phyloP scores from a whole-genome alignment of 2,888 invertebrate species.

The Phlogophora meticulosa region DNA sequence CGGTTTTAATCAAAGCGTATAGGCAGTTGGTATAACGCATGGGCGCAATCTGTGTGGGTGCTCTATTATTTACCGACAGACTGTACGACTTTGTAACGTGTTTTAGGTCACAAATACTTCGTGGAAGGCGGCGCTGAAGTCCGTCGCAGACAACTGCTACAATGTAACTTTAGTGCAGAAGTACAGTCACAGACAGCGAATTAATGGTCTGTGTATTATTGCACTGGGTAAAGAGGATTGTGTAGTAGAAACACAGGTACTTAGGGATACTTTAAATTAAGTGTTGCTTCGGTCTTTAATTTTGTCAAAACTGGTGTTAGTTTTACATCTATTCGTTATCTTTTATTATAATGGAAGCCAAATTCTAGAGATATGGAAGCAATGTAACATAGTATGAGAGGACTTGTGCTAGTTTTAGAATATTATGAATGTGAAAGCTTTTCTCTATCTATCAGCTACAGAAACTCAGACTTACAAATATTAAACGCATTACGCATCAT shows the following conservation, averaged over 20 bases:
- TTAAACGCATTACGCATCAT: background rate
- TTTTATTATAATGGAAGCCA: background rate
- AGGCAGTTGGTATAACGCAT: conserved; percentile 7
- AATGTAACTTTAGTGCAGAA: conserved; percentile 39
- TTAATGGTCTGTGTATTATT: conserved; percentile 44
- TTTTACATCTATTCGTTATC: background rate
- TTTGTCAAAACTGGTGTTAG: background rate
- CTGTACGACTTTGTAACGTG: conserved; percentile 36
- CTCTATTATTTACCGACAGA: conserved; percentile 11
- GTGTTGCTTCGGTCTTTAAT: conserved; percentile 15
- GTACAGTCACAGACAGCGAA: conserved; percentile 17
- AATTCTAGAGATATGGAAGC: background rate
- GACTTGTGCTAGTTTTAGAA: too few species aligned
- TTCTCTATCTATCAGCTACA: background rate
- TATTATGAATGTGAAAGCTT: background rate
- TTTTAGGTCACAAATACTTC: conserved; percentile 44
- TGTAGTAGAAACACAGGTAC: conserved; percentile 3
- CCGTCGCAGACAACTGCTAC: conserved; percentile 21
- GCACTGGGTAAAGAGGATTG: conserved; percentile 25
- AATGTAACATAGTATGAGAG: too few species aligned
- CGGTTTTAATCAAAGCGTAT: conserved; percentile 22
- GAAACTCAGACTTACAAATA: background rate
- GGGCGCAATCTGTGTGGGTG: conserved; percentile 2
- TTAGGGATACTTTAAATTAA: conserved; percentile 9
- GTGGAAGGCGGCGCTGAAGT: conserved; percentile 9